A percentile compares a stretch with the other conserved stretches of the same genome.
These are phyloP conservation scores for Tetragnatha montana DNA, from an alignment of 2,888 invertebrate species.

Conservation along the genomic window DNA sequence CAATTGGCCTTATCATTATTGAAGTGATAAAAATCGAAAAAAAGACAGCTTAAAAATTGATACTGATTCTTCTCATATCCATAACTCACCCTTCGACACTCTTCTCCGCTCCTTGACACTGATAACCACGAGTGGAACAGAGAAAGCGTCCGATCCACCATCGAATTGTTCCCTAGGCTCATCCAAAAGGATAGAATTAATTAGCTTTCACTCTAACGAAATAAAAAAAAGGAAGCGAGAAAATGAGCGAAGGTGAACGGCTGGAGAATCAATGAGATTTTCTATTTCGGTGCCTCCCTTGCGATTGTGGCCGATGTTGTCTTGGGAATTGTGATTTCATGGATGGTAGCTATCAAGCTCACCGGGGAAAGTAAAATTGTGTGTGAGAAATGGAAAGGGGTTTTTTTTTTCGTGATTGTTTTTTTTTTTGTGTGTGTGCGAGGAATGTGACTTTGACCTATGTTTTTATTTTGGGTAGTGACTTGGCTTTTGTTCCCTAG, in stretches of 20 bases:
- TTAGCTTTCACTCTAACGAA: constrained; percentile 25
- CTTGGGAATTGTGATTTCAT: background rate
- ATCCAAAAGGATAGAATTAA: constrained; percentile 26
- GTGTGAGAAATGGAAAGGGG: background rate
- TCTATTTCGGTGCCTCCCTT: background rate
- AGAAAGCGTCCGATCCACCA: background rate
- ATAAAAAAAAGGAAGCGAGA: background rate
- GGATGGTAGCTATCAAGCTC: background rate
- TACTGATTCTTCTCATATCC: background rate
- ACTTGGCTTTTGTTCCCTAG: too few relatives aligned
- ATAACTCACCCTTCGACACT: background rate
- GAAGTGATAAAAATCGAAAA: too few relatives aligned
- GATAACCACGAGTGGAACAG: constrained; percentile 33
- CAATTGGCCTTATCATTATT: too few relatives aligned
- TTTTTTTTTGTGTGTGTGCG: too few relatives aligned
- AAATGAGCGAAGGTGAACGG: constrained; percentile 32
- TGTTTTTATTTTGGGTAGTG: too few relatives aligned
- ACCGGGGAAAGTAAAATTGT: background rate
- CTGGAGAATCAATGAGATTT: background rate
- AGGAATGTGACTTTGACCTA: too few relatives aligned
- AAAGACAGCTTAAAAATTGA: background rate
- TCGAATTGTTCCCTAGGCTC: constrained; percentile 1
- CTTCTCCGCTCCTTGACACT: constrained; percentile 37
- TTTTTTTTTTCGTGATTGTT: too few relatives aligned
- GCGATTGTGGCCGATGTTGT: background rate